A percentile compares a stretch with the other conserved stretches of the same genome.
Conservation (phyloP, 2,113 vertebrate genomes). For the Bothrops jararaca region DNA sequence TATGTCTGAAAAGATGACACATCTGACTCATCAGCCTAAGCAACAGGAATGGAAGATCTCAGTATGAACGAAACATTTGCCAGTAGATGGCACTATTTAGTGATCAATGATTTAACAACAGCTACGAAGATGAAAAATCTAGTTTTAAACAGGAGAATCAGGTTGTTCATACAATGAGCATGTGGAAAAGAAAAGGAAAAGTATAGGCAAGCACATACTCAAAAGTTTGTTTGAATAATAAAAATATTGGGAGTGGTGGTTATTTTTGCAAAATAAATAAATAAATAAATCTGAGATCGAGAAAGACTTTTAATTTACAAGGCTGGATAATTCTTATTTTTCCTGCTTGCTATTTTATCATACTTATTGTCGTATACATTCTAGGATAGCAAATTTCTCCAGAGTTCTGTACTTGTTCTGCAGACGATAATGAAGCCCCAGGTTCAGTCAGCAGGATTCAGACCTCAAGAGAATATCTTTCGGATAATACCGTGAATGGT, state of each 20-base stretch:
- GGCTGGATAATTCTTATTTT: neutral
- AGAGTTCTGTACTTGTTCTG: too few species aligned
- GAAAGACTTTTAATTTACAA: neutral
- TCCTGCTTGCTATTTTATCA: neutral
- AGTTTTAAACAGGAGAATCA: neutral
- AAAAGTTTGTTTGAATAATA: neutral
- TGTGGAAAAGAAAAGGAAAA: neutral
- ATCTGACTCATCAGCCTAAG: neutral
- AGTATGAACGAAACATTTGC: conserved; percentile 10
- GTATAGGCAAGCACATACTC: neutral
- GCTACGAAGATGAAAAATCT: neutral
- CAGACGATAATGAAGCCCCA: neutral
- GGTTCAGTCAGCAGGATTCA: neutral
- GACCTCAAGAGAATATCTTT: neutral
- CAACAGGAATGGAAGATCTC: neutral
- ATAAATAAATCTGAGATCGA: neutral
- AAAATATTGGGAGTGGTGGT: neutral
- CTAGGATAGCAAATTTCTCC: neutral
- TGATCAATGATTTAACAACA: neutral
- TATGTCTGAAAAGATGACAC: neutral
- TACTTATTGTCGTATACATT: neutral
- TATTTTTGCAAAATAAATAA: neutral
- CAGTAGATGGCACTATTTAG: conserved; percentile 65
- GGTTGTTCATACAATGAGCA: neutral
- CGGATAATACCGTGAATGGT: neutral